These are phyloP conservation scores for Crypturellus undulatus DNA, from an alignment of 2,113 vertebrate species.

Conservation along the genomic window DNA sequence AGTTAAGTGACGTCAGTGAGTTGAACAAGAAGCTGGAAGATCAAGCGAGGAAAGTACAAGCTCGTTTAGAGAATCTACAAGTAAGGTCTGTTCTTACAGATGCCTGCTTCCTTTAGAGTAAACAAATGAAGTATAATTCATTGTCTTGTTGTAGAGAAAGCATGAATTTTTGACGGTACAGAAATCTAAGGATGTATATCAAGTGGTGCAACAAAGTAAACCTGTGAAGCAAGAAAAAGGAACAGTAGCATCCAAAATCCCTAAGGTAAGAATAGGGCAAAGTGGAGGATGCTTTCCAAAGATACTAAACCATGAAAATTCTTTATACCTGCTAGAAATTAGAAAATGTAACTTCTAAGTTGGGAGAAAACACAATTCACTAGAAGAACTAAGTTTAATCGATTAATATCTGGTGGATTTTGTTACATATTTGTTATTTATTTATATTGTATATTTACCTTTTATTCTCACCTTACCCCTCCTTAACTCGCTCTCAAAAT, in stretches of 20 bases:
- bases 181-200: constrained; percentile 69
- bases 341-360: background rate
- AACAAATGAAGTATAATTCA: constrained; percentile 1
- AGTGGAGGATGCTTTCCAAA: fast-evolving
- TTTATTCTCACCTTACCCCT: background rate
- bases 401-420: background rate
- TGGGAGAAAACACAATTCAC: background rate
- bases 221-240: constrained; percentile 79
- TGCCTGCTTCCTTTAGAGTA: background rate
- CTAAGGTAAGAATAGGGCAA: constrained; percentile 73
- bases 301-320: background rate
- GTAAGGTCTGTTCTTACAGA: constrained; percentile 65
- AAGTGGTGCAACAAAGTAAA: constrained; percentile 66
- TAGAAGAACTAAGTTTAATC: background rate
- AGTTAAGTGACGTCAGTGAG: constrained; percentile 84
- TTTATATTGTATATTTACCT: background rate
- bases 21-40: constrained; percentile 86
- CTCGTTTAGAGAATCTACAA: constrained; percentile 91
- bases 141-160: constrained; percentile 82
- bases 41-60: constrained; percentile 85
- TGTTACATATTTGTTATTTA: background rate
- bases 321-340: background rate
- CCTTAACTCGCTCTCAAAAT: background rate
- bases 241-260: constrained; percentile 59
- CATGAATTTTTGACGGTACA: constrained; percentile 75